Evolutionary conservation across 2,797 vertebrate genomes (phyloP).

Genomic region (Mus spretus): DNA sequence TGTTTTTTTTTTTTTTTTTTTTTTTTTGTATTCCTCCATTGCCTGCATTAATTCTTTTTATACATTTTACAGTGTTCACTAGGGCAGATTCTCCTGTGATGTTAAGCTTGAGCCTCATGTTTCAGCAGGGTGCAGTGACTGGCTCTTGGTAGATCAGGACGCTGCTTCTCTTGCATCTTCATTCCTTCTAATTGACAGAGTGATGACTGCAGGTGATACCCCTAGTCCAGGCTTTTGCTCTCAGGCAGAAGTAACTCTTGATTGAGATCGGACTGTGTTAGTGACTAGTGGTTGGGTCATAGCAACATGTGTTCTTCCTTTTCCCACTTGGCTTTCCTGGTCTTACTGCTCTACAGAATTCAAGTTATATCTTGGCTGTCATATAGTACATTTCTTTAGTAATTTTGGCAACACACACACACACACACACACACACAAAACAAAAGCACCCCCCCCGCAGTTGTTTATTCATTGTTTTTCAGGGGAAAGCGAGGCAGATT

Average conservation of each 20-base stretch:
- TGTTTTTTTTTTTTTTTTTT: no score
- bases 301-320: background rate
- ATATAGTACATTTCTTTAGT: background rate
- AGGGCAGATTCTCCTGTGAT: background rate
- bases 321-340: background rate
- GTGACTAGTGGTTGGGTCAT: background rate
- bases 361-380: background rate
- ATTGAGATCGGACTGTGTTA: background rate
- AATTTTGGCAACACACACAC: background rate
- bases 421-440: background rate
- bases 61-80: background rate
- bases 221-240: background rate
- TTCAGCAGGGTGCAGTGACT: background rate
- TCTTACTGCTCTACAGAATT: background rate
- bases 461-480: background rate
- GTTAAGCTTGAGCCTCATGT: background rate
- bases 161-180: background rate
- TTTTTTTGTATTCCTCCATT: background rate
- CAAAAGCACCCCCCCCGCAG: background rate
- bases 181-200: background rate
- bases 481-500: background rate
- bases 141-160: no score
- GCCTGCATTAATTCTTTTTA: background rate
- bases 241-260: background rate
- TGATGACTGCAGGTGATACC: background rate